Evolutionary conservation across 1,140 invertebrate species (phyloP).

Genomic region (Drosophila pachea): DNA sequence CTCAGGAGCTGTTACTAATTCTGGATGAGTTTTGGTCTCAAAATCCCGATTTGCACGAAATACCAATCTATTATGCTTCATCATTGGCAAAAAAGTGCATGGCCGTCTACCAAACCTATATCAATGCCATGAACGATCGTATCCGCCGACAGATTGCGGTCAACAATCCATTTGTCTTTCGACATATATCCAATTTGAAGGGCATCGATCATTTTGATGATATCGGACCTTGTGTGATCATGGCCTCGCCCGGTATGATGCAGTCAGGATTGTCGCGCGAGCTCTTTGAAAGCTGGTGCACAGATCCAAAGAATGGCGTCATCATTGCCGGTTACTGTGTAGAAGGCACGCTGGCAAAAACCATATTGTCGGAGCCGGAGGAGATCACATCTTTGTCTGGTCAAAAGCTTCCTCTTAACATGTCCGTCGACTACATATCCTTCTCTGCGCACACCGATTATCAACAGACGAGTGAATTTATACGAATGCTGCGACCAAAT

Average conservation of each 20-base stretch:
- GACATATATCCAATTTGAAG: slow-evolving; percentile 99
- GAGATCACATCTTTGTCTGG: slow-evolving; percentile 97
- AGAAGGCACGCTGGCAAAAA: slow-evolving; percentile 98
- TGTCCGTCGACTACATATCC: slow-evolving; percentile 99
- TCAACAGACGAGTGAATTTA: slow-evolving; percentile 98
- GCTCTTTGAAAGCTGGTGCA: slow-evolving; percentile 99
- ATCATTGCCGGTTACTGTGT: slow-evolving; percentile 99
- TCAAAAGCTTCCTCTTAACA: slow-evolving; percentile 96
- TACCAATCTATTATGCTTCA: slow-evolving; percentile 99
- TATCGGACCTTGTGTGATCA: slow-evolving; percentile 98
- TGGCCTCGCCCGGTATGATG: slow-evolving; percentile 99
- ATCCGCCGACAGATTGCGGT: slow-evolving; percentile 97
- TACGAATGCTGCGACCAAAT: slow-evolving; percentile 94
- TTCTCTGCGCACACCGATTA: slow-evolving; percentile 99
- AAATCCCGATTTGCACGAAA: slow-evolving; percentile 98
- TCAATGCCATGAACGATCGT: slow-evolving; percentile 99
- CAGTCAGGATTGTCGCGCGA: slow-evolving; percentile 98
- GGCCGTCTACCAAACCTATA: slow-evolving; percentile 99
- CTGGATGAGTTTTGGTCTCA: slow-evolving; percentile 99
- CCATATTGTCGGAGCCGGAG: slow-evolving; percentile 97
- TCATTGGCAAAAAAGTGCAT: slow-evolving; percentile 99
- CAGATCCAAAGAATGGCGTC: slow-evolving; percentile 97
- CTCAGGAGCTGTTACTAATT: slow-evolving; percentile 97
- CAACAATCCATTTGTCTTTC: slow-evolving; percentile 99
- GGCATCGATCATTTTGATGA: slow-evolving; percentile 99